Percentiles rank a stretch among this genome's conserved stretches.
Conservation (phyloP, 2,797 vertebrate genomes). For the Thamnophis elegans region DNA sequence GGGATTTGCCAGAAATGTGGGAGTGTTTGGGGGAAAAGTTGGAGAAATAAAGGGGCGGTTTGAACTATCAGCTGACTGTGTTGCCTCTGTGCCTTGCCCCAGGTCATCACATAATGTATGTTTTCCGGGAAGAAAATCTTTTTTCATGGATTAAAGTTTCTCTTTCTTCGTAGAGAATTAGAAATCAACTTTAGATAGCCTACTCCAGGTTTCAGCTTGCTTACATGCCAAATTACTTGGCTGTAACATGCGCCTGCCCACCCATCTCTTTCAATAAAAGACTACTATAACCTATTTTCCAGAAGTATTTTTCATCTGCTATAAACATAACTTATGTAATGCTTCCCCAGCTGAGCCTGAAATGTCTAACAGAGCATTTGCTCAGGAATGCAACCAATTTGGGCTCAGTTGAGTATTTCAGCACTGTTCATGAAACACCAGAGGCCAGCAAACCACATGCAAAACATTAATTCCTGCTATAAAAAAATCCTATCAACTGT, state of each 20-base stretch:
- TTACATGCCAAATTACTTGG: conserved; percentile 20
- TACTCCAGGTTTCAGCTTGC: neutral
- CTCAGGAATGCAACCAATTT: conserved; percentile 33
- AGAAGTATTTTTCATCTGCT: conserved; percentile 46
- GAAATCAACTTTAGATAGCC: neutral
- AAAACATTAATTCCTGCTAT: neutral
- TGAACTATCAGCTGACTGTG: too few species aligned
- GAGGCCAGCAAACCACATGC: neutral
- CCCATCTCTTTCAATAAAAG: neutral
- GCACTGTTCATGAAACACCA: neutral
- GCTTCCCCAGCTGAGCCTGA: conserved; percentile 56
- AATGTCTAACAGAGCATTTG: conserved; percentile 34
- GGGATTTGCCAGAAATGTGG: too few species aligned
- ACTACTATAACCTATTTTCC: conserved; percentile 47
- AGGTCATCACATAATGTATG: neutral
- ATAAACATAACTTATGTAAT: conserved; percentile 53
- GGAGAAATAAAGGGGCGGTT: too few species aligned
- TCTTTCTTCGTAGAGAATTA: neutral
- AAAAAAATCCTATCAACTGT: neutral
- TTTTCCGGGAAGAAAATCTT: accelerated
- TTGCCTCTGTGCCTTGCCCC: too few species aligned
- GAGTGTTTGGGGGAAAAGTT: too few species aligned
- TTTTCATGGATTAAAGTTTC: neutral
- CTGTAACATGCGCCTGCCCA: neutral
- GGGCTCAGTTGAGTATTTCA: accelerated